These are phyloP conservation scores for Channa maculata DNA, from an alignment of 2,113 vertebrate genomes.

Conservation along the genomic window DNA sequence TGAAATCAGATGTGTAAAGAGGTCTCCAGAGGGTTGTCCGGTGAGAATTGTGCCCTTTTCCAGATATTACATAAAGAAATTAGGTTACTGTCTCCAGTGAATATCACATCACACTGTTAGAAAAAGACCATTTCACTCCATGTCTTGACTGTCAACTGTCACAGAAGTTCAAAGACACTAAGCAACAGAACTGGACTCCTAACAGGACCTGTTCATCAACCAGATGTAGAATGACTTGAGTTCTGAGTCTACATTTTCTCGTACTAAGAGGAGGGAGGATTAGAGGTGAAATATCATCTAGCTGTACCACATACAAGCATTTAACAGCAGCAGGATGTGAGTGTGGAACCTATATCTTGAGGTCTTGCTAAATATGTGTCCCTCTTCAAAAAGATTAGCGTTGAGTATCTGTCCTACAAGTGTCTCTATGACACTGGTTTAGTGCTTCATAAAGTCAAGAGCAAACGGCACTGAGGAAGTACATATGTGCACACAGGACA, in stretches of 20 bases:
- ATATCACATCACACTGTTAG: constrained; percentile 18
- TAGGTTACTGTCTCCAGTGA: constrained; percentile 37
- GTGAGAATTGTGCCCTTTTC: constrained; percentile 55
- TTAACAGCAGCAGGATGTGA: constrained; percentile 43
- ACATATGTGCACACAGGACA: constrained; percentile 13
- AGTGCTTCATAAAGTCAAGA: not conserved
- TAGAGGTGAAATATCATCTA: constrained; percentile 67
- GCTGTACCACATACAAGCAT: constrained; percentile 53
- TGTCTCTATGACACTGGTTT: not conserved
- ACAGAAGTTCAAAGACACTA: constrained; percentile 35
- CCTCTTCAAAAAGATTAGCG: constrained; percentile 2
- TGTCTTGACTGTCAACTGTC: constrained; percentile 11
- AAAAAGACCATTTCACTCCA: constrained; percentile 32
- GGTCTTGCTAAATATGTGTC: not conserved
- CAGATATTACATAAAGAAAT: constrained; percentile 41
- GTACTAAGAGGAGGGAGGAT: constrained; percentile 3
- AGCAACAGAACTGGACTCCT: constrained; percentile 7
- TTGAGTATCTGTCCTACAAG: constrained; percentile 9
- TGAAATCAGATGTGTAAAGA: constrained; percentile 38
- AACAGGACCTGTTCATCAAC: not conserved
- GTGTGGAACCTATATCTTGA: constrained; percentile 18
- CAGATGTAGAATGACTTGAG: constrained; percentile 36
- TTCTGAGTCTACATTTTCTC: too few relatives aligned
- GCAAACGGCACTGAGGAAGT: constrained; percentile 2
- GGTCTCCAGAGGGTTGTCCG: constrained; percentile 34